Evolutionary conservation across 1,140 invertebrate species (phyloP).

Genomic region (Atta texana): DNA sequence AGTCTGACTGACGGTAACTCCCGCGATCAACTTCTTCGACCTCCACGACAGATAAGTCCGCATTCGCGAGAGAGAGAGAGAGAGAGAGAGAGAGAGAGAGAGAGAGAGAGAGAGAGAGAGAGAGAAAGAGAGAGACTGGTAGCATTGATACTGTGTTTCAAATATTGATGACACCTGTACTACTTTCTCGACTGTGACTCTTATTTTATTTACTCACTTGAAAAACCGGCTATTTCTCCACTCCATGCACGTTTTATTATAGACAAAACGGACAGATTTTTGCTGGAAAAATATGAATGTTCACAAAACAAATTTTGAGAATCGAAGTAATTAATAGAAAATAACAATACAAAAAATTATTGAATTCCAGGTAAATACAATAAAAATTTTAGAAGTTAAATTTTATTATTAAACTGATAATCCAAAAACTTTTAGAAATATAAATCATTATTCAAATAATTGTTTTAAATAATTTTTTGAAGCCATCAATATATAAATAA

Average conservation of each 20-base stretch:
- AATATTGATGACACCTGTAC: constrained; percentile 48
- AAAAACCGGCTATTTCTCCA: constrained; percentile 3
- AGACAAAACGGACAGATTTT: constrained; percentile 44
- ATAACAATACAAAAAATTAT: neutral
- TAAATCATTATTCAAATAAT: neutral
- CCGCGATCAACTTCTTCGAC: constrained; percentile 18
- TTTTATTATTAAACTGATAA: neutral
- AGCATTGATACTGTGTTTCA: constrained; percentile 51
- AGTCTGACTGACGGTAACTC: constrained; percentile 15
- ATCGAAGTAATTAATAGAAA: neutral
- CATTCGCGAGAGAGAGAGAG: constrained; percentile 9
- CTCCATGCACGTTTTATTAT: constrained; percentile 38
- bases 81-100: neutral
- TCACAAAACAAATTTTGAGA: neutral
- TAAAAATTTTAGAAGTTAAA: neutral
- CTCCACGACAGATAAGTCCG: constrained; percentile 33
- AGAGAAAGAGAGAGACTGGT: constrained; percentile 22
- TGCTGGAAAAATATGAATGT: constrained; percentile 1
- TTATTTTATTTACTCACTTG: constrained; percentile 43
- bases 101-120: neutral
- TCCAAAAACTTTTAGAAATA: neutral
- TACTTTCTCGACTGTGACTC: constrained; percentile 46
- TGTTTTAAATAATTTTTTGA: neutral
- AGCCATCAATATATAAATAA: neutral
- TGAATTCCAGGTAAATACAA: neutral